Evolutionary conservation across 2,888 invertebrate species (phyloP).

Genomic region (Megamerina dolium): DNA sequence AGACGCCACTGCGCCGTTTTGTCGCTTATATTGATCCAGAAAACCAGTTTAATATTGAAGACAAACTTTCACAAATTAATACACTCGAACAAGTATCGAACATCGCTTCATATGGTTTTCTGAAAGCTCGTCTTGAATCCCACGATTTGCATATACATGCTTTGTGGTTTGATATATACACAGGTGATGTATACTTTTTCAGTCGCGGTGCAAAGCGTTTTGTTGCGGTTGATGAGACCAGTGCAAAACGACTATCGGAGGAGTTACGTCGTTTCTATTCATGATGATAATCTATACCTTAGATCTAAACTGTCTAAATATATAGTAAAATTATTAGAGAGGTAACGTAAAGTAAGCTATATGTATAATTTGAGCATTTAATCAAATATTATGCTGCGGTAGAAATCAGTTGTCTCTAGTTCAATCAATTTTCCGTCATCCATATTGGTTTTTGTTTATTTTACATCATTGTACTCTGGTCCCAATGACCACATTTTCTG

Average conservation of each 20-base stretch:
- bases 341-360: no score
- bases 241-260: slow-evolving; percentile 64
- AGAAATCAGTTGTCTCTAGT: no score
- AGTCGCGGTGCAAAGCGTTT: slow-evolving; percentile 81
- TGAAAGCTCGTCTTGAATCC: slow-evolving; percentile 72
- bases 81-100: slow-evolving; percentile 89
- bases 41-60: slow-evolving; percentile 77
- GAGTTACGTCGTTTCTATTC: slow-evolving; percentile 80
- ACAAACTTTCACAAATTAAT: slow-evolving; percentile 92
- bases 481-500: no score
- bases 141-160: slow-evolving; percentile 87
- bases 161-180: slow-evolving; percentile 96
- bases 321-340: no score
- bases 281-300: slow-evolving; percentile 38
- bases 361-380: no score
- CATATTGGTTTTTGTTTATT: no score
- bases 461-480: no score
- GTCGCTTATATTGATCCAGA: slow-evolving; percentile 93
- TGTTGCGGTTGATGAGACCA: slow-evolving; percentile 77
- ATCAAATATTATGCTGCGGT: no score
- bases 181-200: slow-evolving; percentile 92
- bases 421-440: no score
- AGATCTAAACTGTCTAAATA: no score
- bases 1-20: slow-evolving; percentile 81
- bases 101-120: slow-evolving; percentile 85